Percentiles rank a stretch among this genome's conserved stretches.
Conservation (phyloP, 2,113 vertebrate genomes). For the Stigmatopora argus region DNA sequence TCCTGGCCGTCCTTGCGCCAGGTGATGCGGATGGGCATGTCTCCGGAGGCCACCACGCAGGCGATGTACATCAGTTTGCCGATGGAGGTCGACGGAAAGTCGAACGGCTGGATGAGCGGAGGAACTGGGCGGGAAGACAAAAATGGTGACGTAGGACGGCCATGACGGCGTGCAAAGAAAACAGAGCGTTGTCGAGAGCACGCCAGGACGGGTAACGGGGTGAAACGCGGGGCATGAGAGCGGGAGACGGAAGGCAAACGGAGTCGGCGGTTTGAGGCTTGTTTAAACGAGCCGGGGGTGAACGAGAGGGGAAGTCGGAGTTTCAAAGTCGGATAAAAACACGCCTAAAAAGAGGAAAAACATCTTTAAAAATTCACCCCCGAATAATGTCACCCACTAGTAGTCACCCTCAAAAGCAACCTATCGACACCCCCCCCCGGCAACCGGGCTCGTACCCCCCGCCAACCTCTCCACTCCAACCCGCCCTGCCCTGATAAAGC, state of each 20-base stretch:
- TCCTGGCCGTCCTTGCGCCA: constrained; percentile 98
- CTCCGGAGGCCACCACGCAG: constrained; percentile 94
- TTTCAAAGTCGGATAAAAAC: constrained; percentile 43
- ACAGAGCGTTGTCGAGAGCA: constrained; percentile 9
- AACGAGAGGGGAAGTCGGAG: constrained; percentile 63
- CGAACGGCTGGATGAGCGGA: constrained; percentile 96
- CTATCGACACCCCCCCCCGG: constrained; percentile 41
- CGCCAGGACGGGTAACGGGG: constrained; percentile 33
- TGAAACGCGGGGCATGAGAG: constrained; percentile 36
- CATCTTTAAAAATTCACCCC: neutral
- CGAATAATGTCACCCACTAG: neutral
- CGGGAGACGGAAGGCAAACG: constrained; percentile 20
- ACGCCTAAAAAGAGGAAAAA: constrained; percentile 19
- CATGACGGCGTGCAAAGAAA: constrained; percentile 17
- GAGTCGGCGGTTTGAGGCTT: constrained; percentile 32
- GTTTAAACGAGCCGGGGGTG: constrained; percentile 55
- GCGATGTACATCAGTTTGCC: constrained; percentile 98
- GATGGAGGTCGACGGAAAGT: constrained; percentile 94
- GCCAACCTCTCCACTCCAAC: constrained; percentile 41
- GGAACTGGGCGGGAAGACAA: constrained; percentile 73
- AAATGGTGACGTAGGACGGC: constrained; percentile 20
- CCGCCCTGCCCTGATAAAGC: constrained; percentile 52
- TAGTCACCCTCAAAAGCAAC: constrained; percentile 21
- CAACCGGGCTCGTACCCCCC: constrained; percentile 30
- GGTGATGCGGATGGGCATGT: constrained; percentile 98